Evolutionary conservation across 2,797 vertebrate species (phyloP), one percentile per base, ranked within the genome.

Genomic region (Ispidina picta): DNA sequence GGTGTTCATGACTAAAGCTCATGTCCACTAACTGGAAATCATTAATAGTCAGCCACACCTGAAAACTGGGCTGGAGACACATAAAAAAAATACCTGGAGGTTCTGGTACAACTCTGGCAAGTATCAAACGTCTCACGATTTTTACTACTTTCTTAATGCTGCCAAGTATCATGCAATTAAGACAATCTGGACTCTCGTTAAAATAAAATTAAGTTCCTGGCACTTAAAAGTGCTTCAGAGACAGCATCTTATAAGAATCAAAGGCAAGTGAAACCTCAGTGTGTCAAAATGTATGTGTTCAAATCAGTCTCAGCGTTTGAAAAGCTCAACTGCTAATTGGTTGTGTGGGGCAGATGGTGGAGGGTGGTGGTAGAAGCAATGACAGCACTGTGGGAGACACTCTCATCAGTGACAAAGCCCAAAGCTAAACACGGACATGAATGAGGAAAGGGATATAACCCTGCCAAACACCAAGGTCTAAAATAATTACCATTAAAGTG

Each of bases 151-250:
- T 88, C 81, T 79, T 82, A 84, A 26, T 21, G 49, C 41, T 88
- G 90, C 83, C 94, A 94, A 94, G 92, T 90, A 92, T 93, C 83
- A 84, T 83, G 74, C 79, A 95, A 93, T 94, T 94, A 94, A 92
- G 82, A 82, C 70, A 83, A 87, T 74, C 88, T 91, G 88, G 83
- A 87, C 86, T 85, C 65, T 83, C 69, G 89, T 92, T 96, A 87
- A 88, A 92, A 84, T 11, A 5, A 84, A 96, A 92, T 94, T 91
- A 95, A 80, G 17, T 80, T 95, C 72, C 86, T 9, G 0, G 46
- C 51, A 58, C 78, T 83, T 76, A 69, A 39, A 86, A 85, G 46
- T 44, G 46, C 86, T 95, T 94, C 92, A 94, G 92, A 94, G 69
- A 28, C 28, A 8, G 31, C 84, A 81, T 86, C 59, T 93, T 89